Base-by-base conservation (phyloP, 2,888 invertebrate species). In the Hymenopus coronatus region DNA sequence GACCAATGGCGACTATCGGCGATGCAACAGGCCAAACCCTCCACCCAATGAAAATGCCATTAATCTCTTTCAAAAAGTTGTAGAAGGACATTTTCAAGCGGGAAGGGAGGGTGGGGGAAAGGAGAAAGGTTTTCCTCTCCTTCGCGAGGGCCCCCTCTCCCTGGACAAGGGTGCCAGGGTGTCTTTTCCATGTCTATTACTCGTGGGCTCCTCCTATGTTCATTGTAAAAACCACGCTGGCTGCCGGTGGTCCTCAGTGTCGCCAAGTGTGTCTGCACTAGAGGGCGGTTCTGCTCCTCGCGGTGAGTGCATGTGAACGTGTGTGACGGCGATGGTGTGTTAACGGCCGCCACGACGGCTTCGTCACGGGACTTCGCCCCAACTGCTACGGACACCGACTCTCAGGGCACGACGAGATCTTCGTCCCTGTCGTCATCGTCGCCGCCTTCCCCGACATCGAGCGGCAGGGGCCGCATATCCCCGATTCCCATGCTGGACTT, bases 331-430 rank as follows among this genome's bases (percentile, higher is more conserved):
- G 54, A 82, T 85, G 30, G 87, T 85, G 83, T 82, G 70, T 87
- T 85, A 87, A 83, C 90, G 90, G 90, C 91, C 92, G 91, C 93
- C 93, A 94, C 92, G 92, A 94, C 94, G 94, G 94, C 94, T 93
- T 94, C 94, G 93, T 93, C 94, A 92, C 93, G 93, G 92, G 93
- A 94, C 92, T 94, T 94, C 93, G 93, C 94, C 92, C 94, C 94
- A 92, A 91, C 89, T 30, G 88, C 91, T 91, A 91, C 91, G 91
- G 92, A 92, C 91, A 87, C 87, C 25, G 92, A 92, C 91, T 92
- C 92, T 28, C 90, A 90, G 83, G 90, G 90, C 81, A 89, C 90
- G 82, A 93, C 94, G 93, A 94, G 94, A 93, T 94, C 94, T 92
- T 94, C 94, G 92, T 94, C 94, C 92, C 93, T 94, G 91, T 93